Evolutionary conservation across 2,113 vertebrate genomes (phyloP).

Genomic region (Ornithorhynchus anatinus): DNA sequence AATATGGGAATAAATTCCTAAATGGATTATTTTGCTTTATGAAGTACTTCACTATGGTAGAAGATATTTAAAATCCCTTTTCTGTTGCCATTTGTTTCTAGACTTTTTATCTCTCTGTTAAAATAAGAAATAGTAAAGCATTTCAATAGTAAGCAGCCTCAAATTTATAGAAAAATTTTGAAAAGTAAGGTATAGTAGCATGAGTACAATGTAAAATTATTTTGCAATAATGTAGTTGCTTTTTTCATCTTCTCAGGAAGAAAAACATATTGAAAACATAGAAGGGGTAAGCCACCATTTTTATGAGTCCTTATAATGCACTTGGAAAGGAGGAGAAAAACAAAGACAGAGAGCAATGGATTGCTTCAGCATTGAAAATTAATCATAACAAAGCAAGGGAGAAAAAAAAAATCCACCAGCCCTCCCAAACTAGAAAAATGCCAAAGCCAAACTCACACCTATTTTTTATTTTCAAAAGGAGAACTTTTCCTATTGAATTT

Average conservation of each 20-base stretch:
- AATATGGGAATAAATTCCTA: conserved; percentile 19
- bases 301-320: conserved; percentile 49
- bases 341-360: conserved; percentile 32
- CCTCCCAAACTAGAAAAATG: conserved; percentile 1
- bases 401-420: conserved; percentile 29
- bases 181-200: conserved; percentile 36
- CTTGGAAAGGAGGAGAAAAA: neutral
- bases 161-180: conserved; percentile 46
- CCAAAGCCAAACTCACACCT: neutral
- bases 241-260: conserved; percentile 32
- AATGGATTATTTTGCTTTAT: conserved; percentile 26
- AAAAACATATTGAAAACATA: conserved; percentile 49
- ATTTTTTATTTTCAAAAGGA: conserved; percentile 8
- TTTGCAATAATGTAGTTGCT: conserved; percentile 32
- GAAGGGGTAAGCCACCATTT: conserved; percentile 49
- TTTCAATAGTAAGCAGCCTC: conserved; percentile 50
- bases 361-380: conserved; percentile 46
- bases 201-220: conserved; percentile 35
- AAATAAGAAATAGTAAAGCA: conserved; percentile 37
- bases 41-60: conserved; percentile 16
- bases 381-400: conserved; percentile 50
- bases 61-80: conserved; percentile 33
- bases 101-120: conserved; percentile 37
- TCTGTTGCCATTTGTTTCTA: conserved; percentile 27
- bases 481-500: neutral